These are phyloP conservation scores for Cabera pusaria DNA, from an alignment of 2,888 invertebrate genomes.

Conservation along the genomic window DNA sequence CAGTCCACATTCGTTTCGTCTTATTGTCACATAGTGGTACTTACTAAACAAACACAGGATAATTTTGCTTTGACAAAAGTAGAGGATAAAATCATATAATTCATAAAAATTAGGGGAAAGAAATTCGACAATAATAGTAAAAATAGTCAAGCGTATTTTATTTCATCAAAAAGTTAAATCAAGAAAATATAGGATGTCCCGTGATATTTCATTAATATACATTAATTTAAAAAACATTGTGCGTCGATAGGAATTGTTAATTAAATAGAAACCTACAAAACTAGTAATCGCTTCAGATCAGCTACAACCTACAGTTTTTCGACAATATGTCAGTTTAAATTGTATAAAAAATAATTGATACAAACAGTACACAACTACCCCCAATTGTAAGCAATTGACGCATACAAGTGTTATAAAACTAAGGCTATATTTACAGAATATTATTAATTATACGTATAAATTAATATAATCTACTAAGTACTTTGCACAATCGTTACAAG, in stretches of 20 bases:
- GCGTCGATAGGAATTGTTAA: conserved; percentile 33
- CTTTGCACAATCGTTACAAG: conserved; percentile 80
- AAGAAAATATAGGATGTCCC: no score
- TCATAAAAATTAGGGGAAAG: conserved; percentile 10
- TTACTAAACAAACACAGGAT: conserved; percentile 8
- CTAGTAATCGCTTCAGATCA: conserved; percentile 51
- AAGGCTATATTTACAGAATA: conserved; percentile 75
- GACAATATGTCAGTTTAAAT: conserved; percentile 75
- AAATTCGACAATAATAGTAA: conserved; percentile 11
- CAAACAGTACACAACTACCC: conserved; percentile 47
- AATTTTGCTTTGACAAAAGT: conserved; percentile 9
- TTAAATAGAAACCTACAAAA: conserved; percentile 43
- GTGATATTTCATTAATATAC: no score
- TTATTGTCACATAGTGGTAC: conserved; percentile 17
- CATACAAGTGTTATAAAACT: conserved; percentile 37
- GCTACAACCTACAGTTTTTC: conserved; percentile 66
- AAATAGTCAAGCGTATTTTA: conserved; percentile 11
- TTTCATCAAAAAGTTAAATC: not conserved
- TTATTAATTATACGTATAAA: conserved; percentile 74
- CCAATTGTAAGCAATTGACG: conserved; percentile 44
- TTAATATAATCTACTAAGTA: conserved; percentile 82
- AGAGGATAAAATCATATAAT: conserved; percentile 7
- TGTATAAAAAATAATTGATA: conserved; percentile 77
- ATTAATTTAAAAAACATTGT: conserved; percentile 20
- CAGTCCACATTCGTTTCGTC: conserved; percentile 51